Evolutionary conservation across 2,113 vertebrate genomes (phyloP), one percentile per base, ranked within the genome.

Genomic region (Osmerus eperlanus): DNA sequence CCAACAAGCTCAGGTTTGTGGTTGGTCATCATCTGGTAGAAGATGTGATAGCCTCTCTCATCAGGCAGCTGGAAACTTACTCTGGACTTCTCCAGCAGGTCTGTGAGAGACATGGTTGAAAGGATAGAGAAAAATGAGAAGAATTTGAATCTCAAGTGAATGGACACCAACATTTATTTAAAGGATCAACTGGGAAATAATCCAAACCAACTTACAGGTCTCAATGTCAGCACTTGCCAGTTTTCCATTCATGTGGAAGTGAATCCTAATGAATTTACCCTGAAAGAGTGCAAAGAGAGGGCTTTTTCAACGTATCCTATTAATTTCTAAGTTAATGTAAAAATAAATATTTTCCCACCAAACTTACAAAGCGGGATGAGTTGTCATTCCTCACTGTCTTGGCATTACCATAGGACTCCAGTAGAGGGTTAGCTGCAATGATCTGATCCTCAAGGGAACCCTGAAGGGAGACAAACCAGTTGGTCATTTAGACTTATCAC

Each of bases 151-250:
- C 16, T 13, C 53, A 55, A 55, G 16, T 55, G 16, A 14, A 55
- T 55, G 18, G 4, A 55, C 18, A 14, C 3, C 25, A 28, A 15
- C 54, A 15, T 3, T 55, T 55, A 65, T 16, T 2, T 8, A 67
- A 11, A 29, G 28, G n/a, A 67, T 36, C 32, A 36, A 36, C 32
- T 6, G 2, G 7, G 6, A 21, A 67, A 51, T 3, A 11, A 14
- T 47, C 2, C 19, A 67, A 52, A 21, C n/a, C 21, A 14, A 84
- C 92, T 93, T 90, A 94, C 93, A 94, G 21, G 93, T 94, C 81
- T 94, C 93, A 84, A 94, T 94, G 70, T 94, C 93, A 63, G 93
- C 93, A 81, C 93, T 94, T 85, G 93, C 85, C 88, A 94, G 84
- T 70, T 94, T 94, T 58, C 93, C 92, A 3, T 91, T 93, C 12